These are phyloP conservation scores for Geotrupes spiniger DNA, from an alignment of 2,888 invertebrate species.

Conservation along the genomic window DNA sequence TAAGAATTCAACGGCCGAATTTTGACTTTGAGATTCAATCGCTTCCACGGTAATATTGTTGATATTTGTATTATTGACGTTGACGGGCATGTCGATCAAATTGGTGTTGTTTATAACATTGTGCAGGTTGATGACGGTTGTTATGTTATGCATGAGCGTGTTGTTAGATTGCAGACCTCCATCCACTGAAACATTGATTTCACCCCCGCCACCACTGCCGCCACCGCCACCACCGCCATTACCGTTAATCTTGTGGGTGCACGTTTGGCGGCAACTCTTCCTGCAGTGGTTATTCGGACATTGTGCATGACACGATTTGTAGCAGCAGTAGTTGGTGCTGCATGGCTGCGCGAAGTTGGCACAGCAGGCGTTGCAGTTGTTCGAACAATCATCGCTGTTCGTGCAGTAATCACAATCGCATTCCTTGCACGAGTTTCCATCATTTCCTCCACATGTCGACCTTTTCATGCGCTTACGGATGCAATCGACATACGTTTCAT, in stretches of 20 bases:
- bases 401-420: constrained; percentile 39
- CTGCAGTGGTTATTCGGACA: constrained; percentile 42
- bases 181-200: constrained; percentile 1
- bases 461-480: constrained; percentile 12
- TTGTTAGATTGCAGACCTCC: neutral
- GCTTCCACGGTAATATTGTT: constrained; percentile 42
- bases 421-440: constrained; percentile 27
- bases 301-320: constrained; percentile 44
- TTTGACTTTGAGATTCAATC: neutral
- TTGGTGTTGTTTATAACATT: constrained; percentile 50
- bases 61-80: constrained; percentile 45
- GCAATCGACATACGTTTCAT: constrained; percentile 13
- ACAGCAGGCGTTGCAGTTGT: constrained; percentile 24
- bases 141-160: constrained; percentile 41
- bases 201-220: neutral
- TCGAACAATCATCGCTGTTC: constrained; percentile 27
- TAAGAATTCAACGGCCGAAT: neutral
- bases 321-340: constrained; percentile 43
- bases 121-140: constrained; percentile 47
- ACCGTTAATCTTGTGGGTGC: constrained; percentile 9
- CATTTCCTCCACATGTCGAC: neutral
- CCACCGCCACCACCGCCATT: constrained; percentile 4
- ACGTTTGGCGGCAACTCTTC: constrained; percentile 36
- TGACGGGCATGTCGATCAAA: constrained; percentile 46
- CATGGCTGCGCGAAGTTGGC: constrained; percentile 26